Evolutionary conservation across 2,797 vertebrate species (phyloP).

Genomic region (Neoniphon sammara): DNA sequence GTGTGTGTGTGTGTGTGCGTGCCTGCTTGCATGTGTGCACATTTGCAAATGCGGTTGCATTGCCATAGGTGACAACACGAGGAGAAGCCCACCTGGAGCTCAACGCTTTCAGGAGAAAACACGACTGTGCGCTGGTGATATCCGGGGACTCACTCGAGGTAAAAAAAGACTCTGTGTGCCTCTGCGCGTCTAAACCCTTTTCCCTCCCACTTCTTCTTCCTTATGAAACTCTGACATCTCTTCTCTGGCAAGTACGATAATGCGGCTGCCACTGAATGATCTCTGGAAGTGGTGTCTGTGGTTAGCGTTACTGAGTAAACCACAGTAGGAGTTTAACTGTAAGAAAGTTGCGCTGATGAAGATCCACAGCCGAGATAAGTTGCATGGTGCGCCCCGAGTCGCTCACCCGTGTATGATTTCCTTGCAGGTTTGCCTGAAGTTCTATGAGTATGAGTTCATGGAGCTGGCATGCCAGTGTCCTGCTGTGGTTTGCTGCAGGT

Average conservation of each 20-base stretch:
- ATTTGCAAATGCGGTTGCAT: constrained; percentile 50
- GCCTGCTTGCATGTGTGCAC: constrained; percentile 1
- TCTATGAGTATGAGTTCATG: constrained; percentile 98
- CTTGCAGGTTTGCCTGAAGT: constrained; percentile 91
- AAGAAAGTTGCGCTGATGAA: constrained; percentile 7
- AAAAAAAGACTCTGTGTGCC: constrained; percentile 26
- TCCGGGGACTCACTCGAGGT: constrained; percentile 98
- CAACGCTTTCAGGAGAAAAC: constrained; percentile 96
- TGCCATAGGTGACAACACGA: constrained; percentile 91
- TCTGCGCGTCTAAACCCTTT: constrained; percentile 10
- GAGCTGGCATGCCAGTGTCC: constrained; percentile 97
- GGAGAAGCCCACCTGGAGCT: constrained; percentile 97
- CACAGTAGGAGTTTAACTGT: constrained; percentile 60
- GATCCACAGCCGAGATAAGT: constrained; percentile 47
- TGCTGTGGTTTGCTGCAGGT: constrained; percentile 95
- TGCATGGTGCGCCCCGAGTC: constrained; percentile 13
- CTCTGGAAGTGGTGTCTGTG: constrained; percentile 72
- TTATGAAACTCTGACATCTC: constrained; percentile 50
- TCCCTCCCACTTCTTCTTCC: constrained; percentile 25
- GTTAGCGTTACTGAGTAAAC: constrained; percentile 52
- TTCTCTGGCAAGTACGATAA: constrained; percentile 44
- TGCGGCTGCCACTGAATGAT: constrained; percentile 19
- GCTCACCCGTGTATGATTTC: constrained; percentile 21
- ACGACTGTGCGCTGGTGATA: constrained; percentile 97
- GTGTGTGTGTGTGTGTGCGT: constrained; percentile 4